Evolutionary conservation across 1,140 invertebrate species (phyloP), one percentile per base, ranked within the genome.

Genomic region (Sitodiplosis mosellana): DNA sequence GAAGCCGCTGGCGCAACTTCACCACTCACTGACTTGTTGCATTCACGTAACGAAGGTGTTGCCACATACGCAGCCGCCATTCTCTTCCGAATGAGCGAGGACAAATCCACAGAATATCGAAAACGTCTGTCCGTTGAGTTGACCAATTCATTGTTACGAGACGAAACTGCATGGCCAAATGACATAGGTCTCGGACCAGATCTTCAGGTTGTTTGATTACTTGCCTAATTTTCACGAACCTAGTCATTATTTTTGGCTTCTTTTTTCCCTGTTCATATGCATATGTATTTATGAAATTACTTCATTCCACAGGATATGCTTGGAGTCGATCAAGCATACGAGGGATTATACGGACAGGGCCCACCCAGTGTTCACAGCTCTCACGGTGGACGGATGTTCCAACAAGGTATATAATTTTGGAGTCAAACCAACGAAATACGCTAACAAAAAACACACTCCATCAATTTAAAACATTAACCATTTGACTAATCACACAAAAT

Each of bases 31-130:
- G 90, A 97, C 62, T 67, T 97, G 10, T 69, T 98, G 37, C 91
- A 96, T 69, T 96, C 91, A 3, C 77, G 89, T 48, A 64, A 71
- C 68, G 61, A 66, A 69, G 74, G 80, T 54, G 72, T 83, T 63
- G 92, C 91, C n/a, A 97, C 92, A 0, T 97, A 96, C 61, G 93
- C 92, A 14, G 93, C 93, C 3, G 92, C 92, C 10, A 90, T 97
- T 18, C 70, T 97, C 40, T 97, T 95, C 75, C 81, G 91, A 48
- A 96, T 97, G 91, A 93, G 89, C 41, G 92, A 96, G 64, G 92
- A 96, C 60, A 97, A 97, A 66, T 89, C 92, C 11, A 87, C 93
- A 60, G 93, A 98, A 60, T 97, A 96, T 64, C 95, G 94, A 68
- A 97, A 97, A 68, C 73, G 93, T 51, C 74, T 98, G 7, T 93